A percentile compares a stretch with the other conserved stretches of the same genome.
Conservation (phyloP, 1,140 invertebrate species). For the Papilio machaon region DNA sequence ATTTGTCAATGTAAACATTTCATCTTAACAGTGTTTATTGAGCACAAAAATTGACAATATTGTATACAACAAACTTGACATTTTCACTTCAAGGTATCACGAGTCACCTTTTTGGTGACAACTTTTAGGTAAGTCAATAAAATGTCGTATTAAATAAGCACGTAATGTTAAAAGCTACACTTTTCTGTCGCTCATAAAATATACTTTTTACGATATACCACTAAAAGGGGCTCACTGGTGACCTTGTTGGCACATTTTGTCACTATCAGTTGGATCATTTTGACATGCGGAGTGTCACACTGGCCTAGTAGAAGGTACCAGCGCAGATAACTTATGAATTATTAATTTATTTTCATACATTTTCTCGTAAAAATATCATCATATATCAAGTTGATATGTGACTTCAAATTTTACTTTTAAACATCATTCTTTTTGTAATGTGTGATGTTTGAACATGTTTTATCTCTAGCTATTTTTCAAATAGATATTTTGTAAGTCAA, state of each 20-base stretch:
- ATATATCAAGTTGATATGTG: constrained; percentile 7
- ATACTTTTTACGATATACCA: constrained; percentile 1
- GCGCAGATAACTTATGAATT: background rate
- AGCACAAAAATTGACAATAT: background rate
- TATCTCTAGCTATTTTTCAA: background rate
- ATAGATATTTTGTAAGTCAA: background rate
- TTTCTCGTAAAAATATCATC: background rate
- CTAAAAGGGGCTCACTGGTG: background rate
- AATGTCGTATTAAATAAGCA: background rate
- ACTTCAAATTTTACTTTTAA: constrained; percentile 6
- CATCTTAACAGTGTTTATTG: no score
- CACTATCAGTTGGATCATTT: constrained; percentile 7
- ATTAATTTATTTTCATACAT: background rate
- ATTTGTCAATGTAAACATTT: no score
- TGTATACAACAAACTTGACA: constrained; percentile 34
- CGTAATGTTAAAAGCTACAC: constrained; percentile 20
- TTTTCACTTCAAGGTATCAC: background rate
- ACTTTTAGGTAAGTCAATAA: background rate
- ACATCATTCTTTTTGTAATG: background rate
- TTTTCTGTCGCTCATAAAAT: constrained; percentile 9
- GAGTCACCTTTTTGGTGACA: background rate
- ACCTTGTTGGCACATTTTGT: constrained; percentile 4
- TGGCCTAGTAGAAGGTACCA: background rate
- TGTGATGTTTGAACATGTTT: background rate
- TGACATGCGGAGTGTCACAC: background rate